Base-by-base conservation (phyloP, 2,797 vertebrate genomes). In the Pygocentrus nattereri region DNA sequence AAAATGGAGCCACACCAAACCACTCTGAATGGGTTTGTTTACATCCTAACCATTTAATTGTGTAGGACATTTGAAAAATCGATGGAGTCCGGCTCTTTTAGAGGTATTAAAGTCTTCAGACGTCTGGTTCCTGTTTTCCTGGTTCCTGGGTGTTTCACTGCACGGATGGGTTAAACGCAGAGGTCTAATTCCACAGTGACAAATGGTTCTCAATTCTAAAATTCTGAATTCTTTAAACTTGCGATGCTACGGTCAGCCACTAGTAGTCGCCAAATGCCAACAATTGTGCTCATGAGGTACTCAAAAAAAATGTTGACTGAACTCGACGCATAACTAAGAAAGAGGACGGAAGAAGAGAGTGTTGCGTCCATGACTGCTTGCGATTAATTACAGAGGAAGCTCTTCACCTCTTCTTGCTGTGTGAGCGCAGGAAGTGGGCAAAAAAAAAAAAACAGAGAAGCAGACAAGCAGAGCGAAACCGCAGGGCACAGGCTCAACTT, bases 401-500 rank as follows among this genome's bases (percentile, higher is more conserved):
- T 69, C 21, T 74, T 71, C 56, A 59, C 68, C 31, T 72, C 64
- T 61, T 69, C 21, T 67, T 85, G 86, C 52, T 83, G 73, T 56
- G 61, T 50, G 58, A 86, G 50, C 89, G 89, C 92, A 93, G 93
- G 93, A 94, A 94, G 93, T 90, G 83, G 85, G 84, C 52, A 91
- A 49, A 89, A 73, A 76, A 75, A 23, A 82, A 91, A 93, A 88
- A 91, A 93, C 88, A 79, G 88, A 92, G 91, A 93, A 92, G 86
- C 87, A 87, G 88, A 70, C 85, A 67, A 80, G 92, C 88, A 81
- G 84, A 84, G 69, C 41, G 84, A 54, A 90, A 93, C 93, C 93
- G 86, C 93, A 94, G 86, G 88, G 92, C 89, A 89, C 87, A 91
- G 71, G 4, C 47, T 93, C 84, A 94, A 93, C 94, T 93, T 92